Evolutionary conservation across 1,140 invertebrate species (phyloP).

Genomic region (Lordiphosa mommai): DNA sequence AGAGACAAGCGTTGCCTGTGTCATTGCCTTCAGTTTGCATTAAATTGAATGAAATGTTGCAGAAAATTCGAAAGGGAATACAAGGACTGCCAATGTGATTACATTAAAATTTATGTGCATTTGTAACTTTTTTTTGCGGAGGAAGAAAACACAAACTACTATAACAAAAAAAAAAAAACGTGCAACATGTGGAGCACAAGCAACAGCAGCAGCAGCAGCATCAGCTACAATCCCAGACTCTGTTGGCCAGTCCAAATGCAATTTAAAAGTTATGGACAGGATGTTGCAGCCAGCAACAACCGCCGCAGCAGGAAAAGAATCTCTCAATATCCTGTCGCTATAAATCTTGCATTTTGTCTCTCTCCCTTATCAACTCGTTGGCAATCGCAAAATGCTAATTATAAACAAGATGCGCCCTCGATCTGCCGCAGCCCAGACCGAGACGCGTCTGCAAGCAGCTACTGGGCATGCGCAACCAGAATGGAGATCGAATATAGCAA

Average conservation of each 20-base stretch:
- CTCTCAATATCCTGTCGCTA: constrained; percentile 74
- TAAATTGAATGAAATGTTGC: constrained; percentile 71
- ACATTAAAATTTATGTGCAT: constrained; percentile 77
- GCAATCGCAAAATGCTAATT: constrained; percentile 75
- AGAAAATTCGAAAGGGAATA: constrained; percentile 31
- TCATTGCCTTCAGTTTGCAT: constrained; percentile 41
- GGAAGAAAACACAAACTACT: not conserved
- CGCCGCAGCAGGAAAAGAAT: constrained; percentile 29
- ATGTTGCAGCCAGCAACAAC: constrained; percentile 39
- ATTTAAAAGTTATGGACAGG: constrained; percentile 60
- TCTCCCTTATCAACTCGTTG: constrained; percentile 54
- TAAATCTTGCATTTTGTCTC: constrained; percentile 66
- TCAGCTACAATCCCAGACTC: constrained; percentile 16
- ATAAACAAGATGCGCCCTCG: constrained; percentile 60
- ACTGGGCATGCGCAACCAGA: constrained; percentile 62
- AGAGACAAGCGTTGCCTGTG: no score
- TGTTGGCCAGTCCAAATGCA: constrained; percentile 36
- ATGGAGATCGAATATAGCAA: constrained; percentile 23
- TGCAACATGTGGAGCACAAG: constrained; percentile 68
- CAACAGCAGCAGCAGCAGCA: constrained; percentile 8
- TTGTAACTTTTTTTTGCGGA: constrained; percentile 44
- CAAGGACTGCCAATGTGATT: constrained; percentile 58
- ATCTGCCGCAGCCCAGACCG: constrained; percentile 21
- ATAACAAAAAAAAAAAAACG: constrained; percentile 18
- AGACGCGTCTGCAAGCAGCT: constrained; percentile 20